Percentiles rank a stretch among this genome's conserved stretches.
Evolutionary conservation across 1,140 invertebrate species (phyloP).

Genomic region (Plutomurus gul): DNA sequence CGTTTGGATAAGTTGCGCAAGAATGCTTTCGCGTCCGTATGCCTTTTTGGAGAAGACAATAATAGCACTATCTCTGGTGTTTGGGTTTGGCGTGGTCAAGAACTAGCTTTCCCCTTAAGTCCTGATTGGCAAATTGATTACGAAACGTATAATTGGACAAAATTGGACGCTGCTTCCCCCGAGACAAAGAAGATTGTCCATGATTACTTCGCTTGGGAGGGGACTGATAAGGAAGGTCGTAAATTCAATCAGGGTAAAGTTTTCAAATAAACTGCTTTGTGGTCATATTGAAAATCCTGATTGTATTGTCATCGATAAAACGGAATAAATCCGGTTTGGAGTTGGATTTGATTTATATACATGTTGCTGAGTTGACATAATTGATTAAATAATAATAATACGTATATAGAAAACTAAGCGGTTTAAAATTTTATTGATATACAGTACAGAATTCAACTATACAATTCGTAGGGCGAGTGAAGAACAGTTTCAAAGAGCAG

Average conservation of each 20-base stretch:
- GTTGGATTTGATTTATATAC: slow-evolving; percentile 25
- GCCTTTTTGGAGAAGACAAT: slow-evolving; percentile 91
- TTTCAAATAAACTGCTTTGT: slow-evolving; percentile 82
- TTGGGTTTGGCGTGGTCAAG: slow-evolving; percentile 95
- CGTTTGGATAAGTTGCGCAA: slow-evolving; percentile 97
- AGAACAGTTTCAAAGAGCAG: too few relatives aligned
- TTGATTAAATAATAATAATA: too few relatives aligned
- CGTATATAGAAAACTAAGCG: too few relatives aligned
- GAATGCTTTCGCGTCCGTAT: slow-evolving; percentile 89
- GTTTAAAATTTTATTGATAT: too few relatives aligned
- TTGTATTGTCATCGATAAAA: slow-evolving; percentile 3
- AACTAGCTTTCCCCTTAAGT: slow-evolving; percentile 80
- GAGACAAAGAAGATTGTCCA: slow-evolving; percentile 89
- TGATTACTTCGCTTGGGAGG: slow-evolving; percentile 92
- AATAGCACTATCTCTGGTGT: slow-evolving; percentile 92
- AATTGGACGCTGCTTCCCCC: slow-evolving; percentile 79
- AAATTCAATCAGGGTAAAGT: slow-evolving; percentile 99
- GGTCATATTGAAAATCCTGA: background rate
- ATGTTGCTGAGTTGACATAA: too few relatives aligned
- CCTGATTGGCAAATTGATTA: slow-evolving; percentile 97
- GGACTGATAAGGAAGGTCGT: slow-evolving; percentile 82
- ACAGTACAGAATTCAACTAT: too few relatives aligned
- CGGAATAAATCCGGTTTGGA: slow-evolving; percentile 25
- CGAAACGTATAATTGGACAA: slow-evolving; percentile 95
- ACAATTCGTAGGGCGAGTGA: too few relatives aligned